Conservation (phyloP, 2,797 vertebrate genomes). For the Typhlichthys subterraneus region DNA sequence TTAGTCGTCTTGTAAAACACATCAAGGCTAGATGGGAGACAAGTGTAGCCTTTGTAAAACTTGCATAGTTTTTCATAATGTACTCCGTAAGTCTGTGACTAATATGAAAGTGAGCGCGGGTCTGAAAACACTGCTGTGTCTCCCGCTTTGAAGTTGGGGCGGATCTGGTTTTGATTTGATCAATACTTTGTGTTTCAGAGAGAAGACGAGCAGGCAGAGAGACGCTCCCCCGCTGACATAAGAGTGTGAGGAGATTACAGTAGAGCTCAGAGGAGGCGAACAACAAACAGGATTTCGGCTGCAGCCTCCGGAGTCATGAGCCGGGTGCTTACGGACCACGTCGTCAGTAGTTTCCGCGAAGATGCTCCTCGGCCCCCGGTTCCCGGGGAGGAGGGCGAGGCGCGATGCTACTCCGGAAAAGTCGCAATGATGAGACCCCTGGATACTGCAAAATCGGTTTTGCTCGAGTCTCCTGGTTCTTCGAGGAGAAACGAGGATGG, state of each 20-base stretch:
- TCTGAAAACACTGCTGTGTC: conserved; percentile 79
- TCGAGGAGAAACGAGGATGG: conserved; percentile 90
- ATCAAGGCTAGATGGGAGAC: conserved; percentile 17
- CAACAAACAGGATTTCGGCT: conserved; percentile 52
- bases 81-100: conserved; percentile 38
- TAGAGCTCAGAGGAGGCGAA: conserved; percentile 72
- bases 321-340: conserved; percentile 85
- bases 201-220: conserved; percentile 79
- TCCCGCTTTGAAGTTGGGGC: conserved; percentile 87
- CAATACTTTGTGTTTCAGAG: conserved; percentile 93
- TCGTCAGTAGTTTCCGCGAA: conserved; percentile 93
- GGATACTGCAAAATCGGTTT: conserved; percentile 65
- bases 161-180: conserved; percentile 96
- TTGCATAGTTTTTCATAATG: conserved; percentile 8
- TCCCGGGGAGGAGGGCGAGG: conserved; percentile 95
- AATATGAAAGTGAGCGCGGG: conserved; percentile 72
- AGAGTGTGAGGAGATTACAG: conserved; percentile 85
- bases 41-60: conserved; percentile 53
- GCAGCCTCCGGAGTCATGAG: conserved; percentile 87
- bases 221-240: conserved; percentile 91
- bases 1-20: too few relatives aligned
- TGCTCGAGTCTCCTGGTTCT: conserved; percentile 63
- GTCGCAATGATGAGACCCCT: conserved; percentile 78
- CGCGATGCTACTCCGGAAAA: conserved; percentile 81
- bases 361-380: conserved; percentile 96